Evolutionary conservation across 1,140 invertebrate genomes (phyloP), one percentile per base, ranked within the genome.

Genomic region (Leptestheria dahalacensis): DNA sequence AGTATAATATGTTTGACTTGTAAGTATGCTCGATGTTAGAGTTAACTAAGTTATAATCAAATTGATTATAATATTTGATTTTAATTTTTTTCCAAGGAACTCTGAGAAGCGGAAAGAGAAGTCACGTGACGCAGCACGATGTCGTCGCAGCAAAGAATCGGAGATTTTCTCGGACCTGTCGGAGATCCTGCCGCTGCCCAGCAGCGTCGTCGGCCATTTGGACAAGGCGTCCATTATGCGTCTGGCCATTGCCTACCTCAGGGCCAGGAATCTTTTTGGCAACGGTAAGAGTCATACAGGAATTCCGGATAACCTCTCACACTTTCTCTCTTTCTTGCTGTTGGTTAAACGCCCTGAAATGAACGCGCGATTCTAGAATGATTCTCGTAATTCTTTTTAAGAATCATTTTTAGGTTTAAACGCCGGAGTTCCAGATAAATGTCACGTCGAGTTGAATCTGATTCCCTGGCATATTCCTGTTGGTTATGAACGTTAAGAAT

Each of bases 101-200:
- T 89, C 91, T 73, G 92, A 97, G 72, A 89, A 93, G 66, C 78
- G 92, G n/a, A 95, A 96, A 73, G 93, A 97, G 73, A 94, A 95
- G 68, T 96, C 91, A 1, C 80, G 92, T 51, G 90, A 96, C 74
- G 94, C 93, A 2, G 94, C 93, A 0, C 77, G 92, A 66, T 92
- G 82, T 68, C 80, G 94, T 28, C 81, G 94, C 46, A 91, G 89
- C 62, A 86, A 86, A 67, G 94, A 97, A 75, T 91, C 91, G 60
- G 89, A 95, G 72, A 91, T 96, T 64, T 97, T 96, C 70, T 80
- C 81, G 33, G 88, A 95, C 67, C 77, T 97, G 61, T 86, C 86
- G 0, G 78, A 81, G 48, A 80, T 82, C 3, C 74, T 97, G 62
- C 93, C 93, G 0, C 71, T 96, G 11, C 75, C 84, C 10, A 73